Conservation (phyloP, 2,797 vertebrate species). For the Emydoidea blandingii region DNA sequence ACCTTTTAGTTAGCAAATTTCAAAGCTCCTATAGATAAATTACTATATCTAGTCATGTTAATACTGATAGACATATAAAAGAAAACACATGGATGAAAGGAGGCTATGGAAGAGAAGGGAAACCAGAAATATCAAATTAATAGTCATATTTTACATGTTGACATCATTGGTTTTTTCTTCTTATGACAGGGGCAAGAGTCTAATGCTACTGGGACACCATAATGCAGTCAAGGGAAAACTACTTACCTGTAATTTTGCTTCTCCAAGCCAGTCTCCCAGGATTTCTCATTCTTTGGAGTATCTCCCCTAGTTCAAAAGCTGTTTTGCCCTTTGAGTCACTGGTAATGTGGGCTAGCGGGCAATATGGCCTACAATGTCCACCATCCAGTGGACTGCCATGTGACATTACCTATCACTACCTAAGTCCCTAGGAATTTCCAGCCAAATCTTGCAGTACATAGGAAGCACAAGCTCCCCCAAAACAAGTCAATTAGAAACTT, state of each 20-base stretch:
- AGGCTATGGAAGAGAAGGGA: neutral
- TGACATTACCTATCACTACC: constrained; percentile 28
- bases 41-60: neutral
- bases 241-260: rapidly evolving
- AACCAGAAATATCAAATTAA: neutral
- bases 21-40: constrained; percentile 8
- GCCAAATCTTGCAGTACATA: constrained; percentile 1
- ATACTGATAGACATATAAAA: neutral
- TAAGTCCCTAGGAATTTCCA: constrained; percentile 33
- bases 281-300: neutral
- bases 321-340: neutral
- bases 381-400: neutral
- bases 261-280: neutral
- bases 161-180: neutral
- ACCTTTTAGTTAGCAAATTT: neutral
- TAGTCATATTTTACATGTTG: neutral
- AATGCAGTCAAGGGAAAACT: neutral
- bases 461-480: constrained; percentile 6
- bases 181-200: neutral
- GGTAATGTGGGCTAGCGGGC: neutral
- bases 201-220: neutral
- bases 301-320: neutral
- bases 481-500: neutral
- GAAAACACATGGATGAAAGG: neutral
- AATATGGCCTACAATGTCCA: constrained; percentile 20